Evolutionary conservation across 30 jellyfish, hydroid and myxozoan species (phyloP), one percentile per base, ranked within the genome.

Genomic region (Sanderia malayensis): DNA sequence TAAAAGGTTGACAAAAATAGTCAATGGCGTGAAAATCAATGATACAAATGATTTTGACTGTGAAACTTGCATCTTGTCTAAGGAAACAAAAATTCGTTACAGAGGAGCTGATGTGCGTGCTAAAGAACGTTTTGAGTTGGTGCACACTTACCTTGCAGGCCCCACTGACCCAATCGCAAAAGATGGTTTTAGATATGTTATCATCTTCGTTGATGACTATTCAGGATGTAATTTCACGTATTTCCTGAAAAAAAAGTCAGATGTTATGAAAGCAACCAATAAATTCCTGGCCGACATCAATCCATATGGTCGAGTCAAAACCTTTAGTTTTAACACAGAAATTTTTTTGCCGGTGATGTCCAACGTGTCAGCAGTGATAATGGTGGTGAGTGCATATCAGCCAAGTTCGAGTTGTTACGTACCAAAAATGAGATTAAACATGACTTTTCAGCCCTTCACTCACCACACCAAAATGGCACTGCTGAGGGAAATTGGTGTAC

Each of bases 391-490:
- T 72, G 15, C 41, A 82, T 46, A 2, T 17, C 67, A 13, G 24
- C 44, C n/a, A 66, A 82, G 41, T 71, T 82, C 59, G 61, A 65
- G 23, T 0, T 20, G 17, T 44, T 82, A 18, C 31, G 71, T 29
- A 31, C 63, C 1, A 47, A 65, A 28, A n/a, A 72, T 46, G 7
- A 25, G 24, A 71, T 82, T 13, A 71, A 82, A 46, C 82, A 71
- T 26, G 82, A 71, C 32, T 26, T 31, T 32, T 20, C 70, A 59
- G 70, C 79, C 7, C 93, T 85, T 1, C n/a, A 80, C 44, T 65
- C 92, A 27, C 92, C 92, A 11, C 92, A 79, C 61, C 92, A 79
- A 58, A 79, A 79, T 68, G 92, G 92, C 19, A 79, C 67, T 27
- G 76, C 66, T 20, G 92, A 79, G 28, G 47, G 83, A 33, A 10